Evolutionary conservation across 2,888 invertebrate genomes (phyloP).

Genomic region (Philereme vetulata): DNA sequence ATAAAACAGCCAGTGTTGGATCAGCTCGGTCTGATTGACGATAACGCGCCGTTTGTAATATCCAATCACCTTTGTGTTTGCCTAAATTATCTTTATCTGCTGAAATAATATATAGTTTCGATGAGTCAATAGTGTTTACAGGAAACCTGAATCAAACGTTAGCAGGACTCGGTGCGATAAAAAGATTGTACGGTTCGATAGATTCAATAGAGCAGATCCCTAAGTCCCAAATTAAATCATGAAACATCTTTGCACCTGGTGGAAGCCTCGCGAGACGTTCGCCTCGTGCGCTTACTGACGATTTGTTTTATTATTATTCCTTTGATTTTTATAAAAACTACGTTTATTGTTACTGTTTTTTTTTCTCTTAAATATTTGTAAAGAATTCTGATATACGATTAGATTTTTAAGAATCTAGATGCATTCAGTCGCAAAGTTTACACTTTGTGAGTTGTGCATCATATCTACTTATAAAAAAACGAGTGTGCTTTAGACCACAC

Average conservation of each 20-base stretch:
- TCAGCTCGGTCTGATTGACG: conserved; percentile 39
- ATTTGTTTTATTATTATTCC: conserved; percentile 67
- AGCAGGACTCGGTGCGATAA: conserved; percentile 60
- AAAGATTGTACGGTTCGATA: conserved; percentile 78
- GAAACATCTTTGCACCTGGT: conserved; percentile 80
- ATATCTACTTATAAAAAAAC: too few species aligned
- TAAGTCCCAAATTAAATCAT: conserved; percentile 83
- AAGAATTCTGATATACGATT: too few species aligned
- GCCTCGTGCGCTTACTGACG: conserved; percentile 62
- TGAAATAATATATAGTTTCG: conserved; percentile 32
- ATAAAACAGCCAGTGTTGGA: conserved; percentile 67
- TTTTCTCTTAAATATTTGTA: conserved; percentile 8
- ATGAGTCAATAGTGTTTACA: conserved; percentile 40
- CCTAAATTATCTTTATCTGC: conserved; percentile 31
- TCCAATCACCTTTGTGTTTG: conserved; percentile 28
- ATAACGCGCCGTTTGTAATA: conserved; percentile 38
- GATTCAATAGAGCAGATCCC: conserved; percentile 80
- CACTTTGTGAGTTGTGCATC: too few species aligned
- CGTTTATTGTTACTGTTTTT: conserved; percentile 35
- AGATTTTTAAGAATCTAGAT: too few species aligned
- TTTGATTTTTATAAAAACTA: conserved; percentile 56
- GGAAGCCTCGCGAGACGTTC: conserved; percentile 62
- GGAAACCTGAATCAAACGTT: conserved; percentile 53
- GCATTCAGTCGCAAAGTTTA: too few species aligned
- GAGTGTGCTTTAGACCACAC: too few species aligned